Evolutionary conservation across 2,888 invertebrate genomes (phyloP).

Genomic region (Apeira syringaria): DNA sequence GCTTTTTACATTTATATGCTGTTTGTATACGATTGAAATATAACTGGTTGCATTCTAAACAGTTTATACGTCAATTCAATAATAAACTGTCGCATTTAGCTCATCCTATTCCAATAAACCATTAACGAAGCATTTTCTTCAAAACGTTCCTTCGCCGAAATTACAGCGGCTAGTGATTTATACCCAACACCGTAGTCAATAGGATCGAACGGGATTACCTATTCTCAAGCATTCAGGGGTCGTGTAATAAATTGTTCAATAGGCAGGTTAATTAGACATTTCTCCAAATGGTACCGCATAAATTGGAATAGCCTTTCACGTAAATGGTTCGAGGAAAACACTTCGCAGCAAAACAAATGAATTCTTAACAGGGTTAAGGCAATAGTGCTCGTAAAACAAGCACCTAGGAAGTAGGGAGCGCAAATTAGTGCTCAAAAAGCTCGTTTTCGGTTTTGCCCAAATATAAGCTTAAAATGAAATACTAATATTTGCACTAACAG

Average conservation of each 20-base stretch:
- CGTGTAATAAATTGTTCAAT: conserved; percentile 70
- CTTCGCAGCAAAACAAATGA: conserved; percentile 54
- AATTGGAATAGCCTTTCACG: conserved; percentile 54
- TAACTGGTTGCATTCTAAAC: conserved; percentile 3
- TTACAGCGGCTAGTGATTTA: conserved; percentile 55
- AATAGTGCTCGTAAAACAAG: conserved; percentile 37
- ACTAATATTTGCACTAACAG: conserved; percentile 23
- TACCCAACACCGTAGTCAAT: conserved; percentile 60
- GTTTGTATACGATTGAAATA: conserved; percentile 5
- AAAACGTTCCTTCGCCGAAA: conserved; percentile 40
- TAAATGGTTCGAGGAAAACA: conserved; percentile 49
- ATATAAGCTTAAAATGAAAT: conserved; percentile 15
- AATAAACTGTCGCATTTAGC: conserved; percentile 20
- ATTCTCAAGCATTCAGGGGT: conserved; percentile 51
- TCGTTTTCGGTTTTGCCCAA: conserved; percentile 20
- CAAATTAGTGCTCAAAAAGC: conserved; percentile 34
- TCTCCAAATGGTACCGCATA: conserved; percentile 61
- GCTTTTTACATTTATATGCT: too few relatives aligned
- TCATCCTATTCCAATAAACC: conserved; percentile 20
- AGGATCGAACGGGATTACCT: conserved; percentile 60
- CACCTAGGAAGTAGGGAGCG: conserved; percentile 24
- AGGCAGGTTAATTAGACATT: conserved; percentile 77
- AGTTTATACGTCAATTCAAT: conserved; percentile 3
- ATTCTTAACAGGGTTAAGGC: conserved; percentile 47
- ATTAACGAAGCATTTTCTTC: conserved; percentile 31